These are phyloP conservation scores for Hydrotaea cyrtoneurina DNA, from an alignment of 2,888 invertebrate species.

Conservation along the genomic window DNA sequence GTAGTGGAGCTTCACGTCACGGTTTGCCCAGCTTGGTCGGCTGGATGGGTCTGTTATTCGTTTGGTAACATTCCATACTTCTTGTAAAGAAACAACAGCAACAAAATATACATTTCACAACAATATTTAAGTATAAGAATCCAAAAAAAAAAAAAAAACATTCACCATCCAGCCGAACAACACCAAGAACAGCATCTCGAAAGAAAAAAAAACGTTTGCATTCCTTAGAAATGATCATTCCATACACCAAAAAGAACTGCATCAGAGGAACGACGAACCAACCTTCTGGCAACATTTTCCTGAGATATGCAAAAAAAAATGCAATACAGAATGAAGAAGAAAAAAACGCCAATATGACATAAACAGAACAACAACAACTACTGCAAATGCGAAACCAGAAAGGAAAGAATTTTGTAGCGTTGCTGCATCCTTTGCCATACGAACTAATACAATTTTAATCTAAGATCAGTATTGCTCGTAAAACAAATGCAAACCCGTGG, in stretches of 20 bases:
- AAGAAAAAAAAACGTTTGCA: not conserved
- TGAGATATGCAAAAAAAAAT: constrained; percentile 39
- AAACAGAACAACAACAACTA: constrained; percentile 7
- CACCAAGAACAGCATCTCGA: not conserved
- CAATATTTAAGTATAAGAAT: constrained; percentile 34
- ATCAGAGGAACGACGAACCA: constrained; percentile 13
- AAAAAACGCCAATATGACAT: constrained; percentile 25
- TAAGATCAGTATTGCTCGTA: not conserved
- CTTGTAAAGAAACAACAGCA: constrained; percentile 37
- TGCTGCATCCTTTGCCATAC: too few relatives aligned
- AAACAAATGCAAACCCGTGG: not conserved
- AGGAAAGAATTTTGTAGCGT: constrained; percentile 16
- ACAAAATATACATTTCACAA: constrained; percentile 38
- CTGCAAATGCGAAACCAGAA: not conserved
- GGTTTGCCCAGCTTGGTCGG: constrained; percentile 4
- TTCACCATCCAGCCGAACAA: constrained; percentile 43
- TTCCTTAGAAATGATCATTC: constrained; percentile 5
- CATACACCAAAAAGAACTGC: not conserved
- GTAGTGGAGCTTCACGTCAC: not conserved
- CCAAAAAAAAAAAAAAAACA: too few relatives aligned
- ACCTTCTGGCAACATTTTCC: constrained; percentile 42
- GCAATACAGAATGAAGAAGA: not conserved
- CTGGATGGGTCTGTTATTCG: not conserved
- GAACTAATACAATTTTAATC: not conserved
- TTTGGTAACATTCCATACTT: constrained; percentile 58